These are phyloP conservation scores for Esox masquinongy DNA, from an alignment of 2,797 vertebrate genomes.

Conservation along the genomic window DNA sequence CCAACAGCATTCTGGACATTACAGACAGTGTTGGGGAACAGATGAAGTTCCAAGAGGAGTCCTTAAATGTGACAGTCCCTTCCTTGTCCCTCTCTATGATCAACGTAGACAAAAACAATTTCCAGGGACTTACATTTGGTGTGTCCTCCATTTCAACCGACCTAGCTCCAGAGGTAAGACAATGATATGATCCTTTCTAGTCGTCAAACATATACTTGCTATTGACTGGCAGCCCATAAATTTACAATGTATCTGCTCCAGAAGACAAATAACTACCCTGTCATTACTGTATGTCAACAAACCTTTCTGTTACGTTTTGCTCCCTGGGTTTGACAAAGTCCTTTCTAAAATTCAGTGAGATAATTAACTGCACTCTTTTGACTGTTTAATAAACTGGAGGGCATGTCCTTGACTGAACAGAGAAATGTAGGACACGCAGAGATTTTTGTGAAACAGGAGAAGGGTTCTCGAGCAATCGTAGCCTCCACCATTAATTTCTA, in stretches of 20 bases:
- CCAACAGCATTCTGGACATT: slow-evolving; percentile 79
- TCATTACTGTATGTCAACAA: background rate
- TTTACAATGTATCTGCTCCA: background rate
- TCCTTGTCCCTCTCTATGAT: slow-evolving; percentile 78
- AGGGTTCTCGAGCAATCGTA: background rate
- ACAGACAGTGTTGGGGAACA: slow-evolving; percentile 78
- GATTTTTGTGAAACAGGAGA: slow-evolving; percentile 20
- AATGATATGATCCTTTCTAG: background rate
- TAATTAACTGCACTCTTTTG: background rate
- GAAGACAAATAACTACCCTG: background rate
- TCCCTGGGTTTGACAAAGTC: background rate
- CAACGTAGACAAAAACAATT: slow-evolving; percentile 62
- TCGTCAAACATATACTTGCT: background rate
- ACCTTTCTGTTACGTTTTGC: background rate
- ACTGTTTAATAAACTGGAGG: background rate
- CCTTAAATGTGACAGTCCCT: slow-evolving; percentile 59
- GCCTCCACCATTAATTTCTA: slow-evolving; percentile 18
- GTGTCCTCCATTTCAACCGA: slow-evolving; percentile 63
- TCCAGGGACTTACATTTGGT: slow-evolving; percentile 81
- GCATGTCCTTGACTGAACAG: slow-evolving; percentile 10
- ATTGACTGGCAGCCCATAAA: background rate
- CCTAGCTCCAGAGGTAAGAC: slow-evolving; percentile 75
- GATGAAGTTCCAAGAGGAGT: slow-evolving; percentile 71
- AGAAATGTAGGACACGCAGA: background rate
- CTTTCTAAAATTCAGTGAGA: background rate